phyloP scores from a whole-genome alignment of 2,113 vertebrate genomes.

The Amazona guildingii region DNA sequence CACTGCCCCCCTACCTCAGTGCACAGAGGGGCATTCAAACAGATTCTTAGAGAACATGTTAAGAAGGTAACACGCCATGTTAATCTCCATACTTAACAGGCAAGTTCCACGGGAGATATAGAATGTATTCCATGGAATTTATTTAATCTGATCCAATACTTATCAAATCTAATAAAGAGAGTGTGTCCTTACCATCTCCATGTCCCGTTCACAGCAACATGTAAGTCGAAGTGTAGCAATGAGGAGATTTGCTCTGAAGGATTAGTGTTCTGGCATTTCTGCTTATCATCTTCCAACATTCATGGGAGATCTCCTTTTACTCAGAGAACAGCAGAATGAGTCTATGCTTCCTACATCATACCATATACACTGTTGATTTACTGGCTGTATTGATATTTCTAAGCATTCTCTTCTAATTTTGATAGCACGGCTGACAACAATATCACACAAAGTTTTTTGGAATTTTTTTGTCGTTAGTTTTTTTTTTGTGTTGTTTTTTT shows the following conservation, averaged over 20 bases:
- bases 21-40: not conserved
- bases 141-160: not conserved
- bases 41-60: not conserved
- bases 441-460: not conserved
- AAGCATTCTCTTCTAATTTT: not conserved
- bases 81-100: not conserved
- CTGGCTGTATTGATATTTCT: conserved; percentile 14
- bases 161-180: conserved; percentile 9
- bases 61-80: not conserved
- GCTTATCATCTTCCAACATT: conserved; percentile 56
- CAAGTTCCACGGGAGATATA: not conserved
- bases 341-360: conserved; percentile 4
- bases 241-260: conserved; percentile 47
- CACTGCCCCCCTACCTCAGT: not conserved
- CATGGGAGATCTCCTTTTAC: conserved; percentile 72
- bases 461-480: not conserved
- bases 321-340: conserved; percentile 45
- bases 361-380: not conserved
- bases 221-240: conserved; percentile 1
- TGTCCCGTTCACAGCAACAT: conserved; percentile 6
- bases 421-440: not conserved
- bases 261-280: conserved; percentile 29
- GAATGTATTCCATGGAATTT: not conserved
- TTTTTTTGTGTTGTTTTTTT: no score
- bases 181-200: conserved; percentile 38